These are phyloP conservation scores for Chymomyza amoena DNA, from an alignment of 2,888 invertebrate genomes.

Conservation along the genomic window DNA sequence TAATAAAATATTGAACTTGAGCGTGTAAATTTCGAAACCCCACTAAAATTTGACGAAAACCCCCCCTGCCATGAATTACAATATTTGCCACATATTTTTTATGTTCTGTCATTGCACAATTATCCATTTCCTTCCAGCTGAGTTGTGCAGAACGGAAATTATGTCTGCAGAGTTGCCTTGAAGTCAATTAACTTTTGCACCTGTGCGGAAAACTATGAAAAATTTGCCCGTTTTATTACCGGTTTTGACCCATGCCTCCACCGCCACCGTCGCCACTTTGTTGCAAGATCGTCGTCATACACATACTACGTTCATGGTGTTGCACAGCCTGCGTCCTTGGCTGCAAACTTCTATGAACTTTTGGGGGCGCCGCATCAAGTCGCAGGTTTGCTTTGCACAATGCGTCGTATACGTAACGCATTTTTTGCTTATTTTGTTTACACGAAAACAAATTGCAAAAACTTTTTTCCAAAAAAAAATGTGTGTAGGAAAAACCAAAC, in stretches of 20 bases:
- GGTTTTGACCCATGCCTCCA: background rate
- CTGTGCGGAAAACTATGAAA: background rate
- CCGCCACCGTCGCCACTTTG: too few relatives aligned
- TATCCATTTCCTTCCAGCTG: background rate
- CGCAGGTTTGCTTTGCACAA: constrained; percentile 5
- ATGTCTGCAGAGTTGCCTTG: background rate
- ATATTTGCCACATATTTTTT: constrained; percentile 32
- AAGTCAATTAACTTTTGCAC: constrained; percentile 6
- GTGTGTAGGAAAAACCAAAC: too few relatives aligned
- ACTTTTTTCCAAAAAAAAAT: constrained; percentile 32
- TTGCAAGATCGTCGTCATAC: background rate
- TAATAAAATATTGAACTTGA: too few relatives aligned
- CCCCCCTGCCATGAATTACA: background rate
- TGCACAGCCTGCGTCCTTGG: constrained; percentile 50
- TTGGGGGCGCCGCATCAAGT: constrained; percentile 1
- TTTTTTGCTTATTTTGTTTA: background rate
- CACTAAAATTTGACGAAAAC: background rate
- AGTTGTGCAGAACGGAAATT: background rate
- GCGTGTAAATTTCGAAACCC: too few relatives aligned
- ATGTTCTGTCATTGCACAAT: constrained; percentile 62
- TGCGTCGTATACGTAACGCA: constrained; percentile 7
- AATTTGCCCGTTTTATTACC: background rate
- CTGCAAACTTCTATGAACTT: constrained; percentile 35
- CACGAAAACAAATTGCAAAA: constrained; percentile 7
- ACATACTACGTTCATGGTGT: background rate